Percentiles rank a stretch among this genome's conserved stretches.
Evolutionary conservation across 2,797 vertebrate species (phyloP).

Genomic region (Tiaroga cobitis): DNA sequence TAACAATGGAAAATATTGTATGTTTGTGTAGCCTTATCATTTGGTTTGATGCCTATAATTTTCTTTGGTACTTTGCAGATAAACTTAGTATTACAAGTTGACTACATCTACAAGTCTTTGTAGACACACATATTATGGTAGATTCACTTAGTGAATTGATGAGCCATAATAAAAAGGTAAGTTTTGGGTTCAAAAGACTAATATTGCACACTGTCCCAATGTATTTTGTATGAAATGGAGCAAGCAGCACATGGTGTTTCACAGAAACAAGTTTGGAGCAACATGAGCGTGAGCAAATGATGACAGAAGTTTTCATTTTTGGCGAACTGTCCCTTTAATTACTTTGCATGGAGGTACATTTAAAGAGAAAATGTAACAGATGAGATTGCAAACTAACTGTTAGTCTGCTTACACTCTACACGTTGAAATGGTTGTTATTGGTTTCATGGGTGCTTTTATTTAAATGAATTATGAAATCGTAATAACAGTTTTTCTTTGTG

Average conservation of each 20-base stretch:
- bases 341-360: neutral
- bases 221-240: neutral
- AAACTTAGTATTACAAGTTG: neutral
- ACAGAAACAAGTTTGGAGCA: neutral
- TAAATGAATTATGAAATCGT: neutral
- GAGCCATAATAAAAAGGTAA: neutral
- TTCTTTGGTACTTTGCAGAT: slow-evolving; percentile 4
- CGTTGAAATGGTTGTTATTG: neutral
- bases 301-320: neutral
- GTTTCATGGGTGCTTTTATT: slow-evolving; percentile 25
- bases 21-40: neutral
- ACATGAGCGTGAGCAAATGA: neutral
- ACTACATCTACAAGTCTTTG: neutral
- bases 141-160: neutral
- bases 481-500: neutral
- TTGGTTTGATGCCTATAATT: neutral
- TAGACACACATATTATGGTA: neutral
- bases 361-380: neutral
- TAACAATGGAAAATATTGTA: neutral
- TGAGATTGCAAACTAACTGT: neutral
- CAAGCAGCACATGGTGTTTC: neutral
- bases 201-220: neutral
- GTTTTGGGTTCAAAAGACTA: neutral
- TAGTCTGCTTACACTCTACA: neutral
- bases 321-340: neutral